phyloP scores from a whole-genome alignment of 2,113 vertebrate genomes.

The Cranoglanis bouderius region DNA sequence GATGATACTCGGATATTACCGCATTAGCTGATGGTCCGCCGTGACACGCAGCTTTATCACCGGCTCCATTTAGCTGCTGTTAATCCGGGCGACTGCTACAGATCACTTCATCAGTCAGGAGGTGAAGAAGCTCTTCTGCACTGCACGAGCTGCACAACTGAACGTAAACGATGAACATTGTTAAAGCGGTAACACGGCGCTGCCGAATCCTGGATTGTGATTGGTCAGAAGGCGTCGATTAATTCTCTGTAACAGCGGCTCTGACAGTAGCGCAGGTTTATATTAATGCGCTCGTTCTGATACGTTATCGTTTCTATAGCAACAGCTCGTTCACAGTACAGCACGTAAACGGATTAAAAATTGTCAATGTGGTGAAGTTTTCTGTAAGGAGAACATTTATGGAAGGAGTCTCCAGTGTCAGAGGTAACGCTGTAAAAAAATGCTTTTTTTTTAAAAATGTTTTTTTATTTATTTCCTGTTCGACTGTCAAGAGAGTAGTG shows the following conservation, averaged over 20 bases:
- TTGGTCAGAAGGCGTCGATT: not conserved
- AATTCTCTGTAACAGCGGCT: not conserved
- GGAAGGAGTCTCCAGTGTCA: not conserved
- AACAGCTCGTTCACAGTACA: not conserved
- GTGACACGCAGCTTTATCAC: not conserved
- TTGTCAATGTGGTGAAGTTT: not conserved
- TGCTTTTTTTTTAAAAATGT: no score
- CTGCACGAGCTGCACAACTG: not conserved
- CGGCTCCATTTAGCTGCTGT: not conserved
- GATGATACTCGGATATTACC: slow-evolving; percentile 8
- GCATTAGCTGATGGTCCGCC: not conserved
- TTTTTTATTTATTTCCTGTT: no score
- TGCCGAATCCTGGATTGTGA: not conserved
- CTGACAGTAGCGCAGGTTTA: not conserved
- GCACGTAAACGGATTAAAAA: not conserved
- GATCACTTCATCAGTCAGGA: not conserved
- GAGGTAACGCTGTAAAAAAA: not conserved
- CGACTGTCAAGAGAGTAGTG: no score
- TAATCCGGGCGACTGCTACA: not conserved
- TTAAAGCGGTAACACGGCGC: not conserved
- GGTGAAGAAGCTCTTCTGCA: not conserved
- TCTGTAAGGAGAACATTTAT: no score
- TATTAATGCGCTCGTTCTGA: not conserved
- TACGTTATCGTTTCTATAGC: not conserved
- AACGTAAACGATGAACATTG: not conserved